A percentile compares a stretch with the other conserved stretches of the same genome.
These are phyloP conservation scores for Natator depressus DNA, from an alignment of 2,113 vertebrate genomes.

Conservation along the genomic window DNA sequence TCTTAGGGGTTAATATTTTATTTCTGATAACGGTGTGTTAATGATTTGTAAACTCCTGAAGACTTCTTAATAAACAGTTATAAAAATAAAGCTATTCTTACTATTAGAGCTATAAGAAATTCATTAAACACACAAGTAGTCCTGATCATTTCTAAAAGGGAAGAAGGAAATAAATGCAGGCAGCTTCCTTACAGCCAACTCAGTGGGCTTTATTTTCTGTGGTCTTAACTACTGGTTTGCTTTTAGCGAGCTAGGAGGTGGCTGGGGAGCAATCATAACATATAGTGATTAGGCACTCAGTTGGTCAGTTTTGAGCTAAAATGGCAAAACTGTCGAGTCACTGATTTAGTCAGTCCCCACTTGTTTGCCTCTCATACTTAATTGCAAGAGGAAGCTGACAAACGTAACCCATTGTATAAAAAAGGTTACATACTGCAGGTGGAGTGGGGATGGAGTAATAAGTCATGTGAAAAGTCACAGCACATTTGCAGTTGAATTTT, in stretches of 20 bases:
- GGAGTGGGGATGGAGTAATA: neutral
- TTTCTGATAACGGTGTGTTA: neutral
- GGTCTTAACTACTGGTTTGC: neutral
- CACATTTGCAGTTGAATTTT: neutral
- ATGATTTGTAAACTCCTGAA: neutral
- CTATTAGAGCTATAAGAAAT: neutral
- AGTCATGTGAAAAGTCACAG: neutral
- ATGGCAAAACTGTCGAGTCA: neutral
- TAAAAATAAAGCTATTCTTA: neutral
- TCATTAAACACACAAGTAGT: neutral
- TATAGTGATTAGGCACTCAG: neutral
- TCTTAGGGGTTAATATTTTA: neutral
- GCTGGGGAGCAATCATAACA: neutral
- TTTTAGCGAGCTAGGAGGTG: neutral
- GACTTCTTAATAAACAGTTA: neutral
- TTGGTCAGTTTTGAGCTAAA: neutral
- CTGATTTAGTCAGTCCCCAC: neutral
- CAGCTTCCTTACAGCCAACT: neutral
- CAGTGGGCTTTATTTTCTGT: neutral
- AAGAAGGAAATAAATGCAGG: neutral
- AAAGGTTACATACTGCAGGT: neutral
- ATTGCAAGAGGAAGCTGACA: conserved; percentile 37
- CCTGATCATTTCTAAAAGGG: neutral
- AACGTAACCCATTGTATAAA: conserved; percentile 29
- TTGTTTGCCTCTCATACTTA: neutral